Evolutionary conservation across 2,113 vertebrate genomes (phyloP).

Genomic region (Emydocephalus ijimae): DNA sequence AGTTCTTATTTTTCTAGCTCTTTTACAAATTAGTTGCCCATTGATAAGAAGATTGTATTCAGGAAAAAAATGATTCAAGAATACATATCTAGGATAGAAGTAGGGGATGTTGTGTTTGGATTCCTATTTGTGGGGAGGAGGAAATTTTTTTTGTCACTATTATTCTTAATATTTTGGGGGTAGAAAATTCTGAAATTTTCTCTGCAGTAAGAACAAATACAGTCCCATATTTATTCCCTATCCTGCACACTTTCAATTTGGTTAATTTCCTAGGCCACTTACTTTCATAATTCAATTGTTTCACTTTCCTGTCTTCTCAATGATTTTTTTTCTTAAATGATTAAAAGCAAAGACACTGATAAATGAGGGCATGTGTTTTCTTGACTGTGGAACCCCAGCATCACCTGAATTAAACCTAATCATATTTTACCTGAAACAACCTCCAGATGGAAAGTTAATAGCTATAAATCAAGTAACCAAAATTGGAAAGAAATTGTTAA

Average conservation of each 20-base stretch:
- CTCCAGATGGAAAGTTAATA: not conserved
- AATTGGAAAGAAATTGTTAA: not conserved
- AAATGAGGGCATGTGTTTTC: not conserved
- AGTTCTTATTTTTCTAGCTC: not conserved
- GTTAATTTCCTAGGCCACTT: slow-evolving; percentile 35
- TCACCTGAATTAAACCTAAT: slow-evolving; percentile 15
- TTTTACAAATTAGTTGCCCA: not conserved
- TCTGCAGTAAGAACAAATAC: slow-evolving; percentile 4
- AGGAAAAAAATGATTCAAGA: not conserved
- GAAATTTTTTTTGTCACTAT: slow-evolving; percentile 5
- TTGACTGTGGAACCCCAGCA: not conserved
- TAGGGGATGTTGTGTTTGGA: not conserved
- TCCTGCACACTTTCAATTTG: slow-evolving; percentile 33
- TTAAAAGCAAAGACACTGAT: slow-evolving; percentile 17
- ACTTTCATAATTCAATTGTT: slow-evolving; percentile 36
- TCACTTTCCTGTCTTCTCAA: slow-evolving; percentile 19
- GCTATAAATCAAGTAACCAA: not conserved
- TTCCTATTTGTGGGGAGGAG: not conserved
- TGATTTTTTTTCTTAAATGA: not conserved
- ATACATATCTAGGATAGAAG: not conserved
- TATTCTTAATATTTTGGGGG: slow-evolving; percentile 32
- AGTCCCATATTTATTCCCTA: slow-evolving; percentile 43
- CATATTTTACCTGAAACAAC: not conserved
- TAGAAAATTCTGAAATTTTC: slow-evolving; percentile 43
- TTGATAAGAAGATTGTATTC: not conserved